Evolutionary conservation across 1,140 invertebrate genomes (phyloP).

Genomic region (Neodiprion pinetum): DNA sequence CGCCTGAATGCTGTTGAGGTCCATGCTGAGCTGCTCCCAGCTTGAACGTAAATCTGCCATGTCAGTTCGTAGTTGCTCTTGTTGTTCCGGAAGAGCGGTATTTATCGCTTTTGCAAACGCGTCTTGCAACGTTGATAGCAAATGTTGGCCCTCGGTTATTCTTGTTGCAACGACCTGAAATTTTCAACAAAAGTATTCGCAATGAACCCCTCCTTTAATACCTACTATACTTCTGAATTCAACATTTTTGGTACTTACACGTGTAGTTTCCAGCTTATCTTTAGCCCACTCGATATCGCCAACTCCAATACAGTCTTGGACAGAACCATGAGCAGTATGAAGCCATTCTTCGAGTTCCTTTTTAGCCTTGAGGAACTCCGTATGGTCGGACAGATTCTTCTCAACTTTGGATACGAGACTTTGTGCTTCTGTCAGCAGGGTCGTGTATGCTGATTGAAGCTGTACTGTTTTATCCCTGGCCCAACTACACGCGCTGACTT

Average conservation of each 20-base stretch:
- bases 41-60: slow-evolving; percentile 77
- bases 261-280: slow-evolving; percentile 83
- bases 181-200: slow-evolving; percentile 23
- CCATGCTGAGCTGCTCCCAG: slow-evolving; percentile 85
- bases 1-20: slow-evolving; percentile 78
- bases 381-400: slow-evolving; percentile 88
- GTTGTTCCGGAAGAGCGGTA: slow-evolving; percentile 79
- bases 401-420: slow-evolving; percentile 82
- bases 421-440: slow-evolving; percentile 78
- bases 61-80: slow-evolving; percentile 76
- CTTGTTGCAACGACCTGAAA: slow-evolving; percentile 70
- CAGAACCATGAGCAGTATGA: slow-evolving; percentile 74
- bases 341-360: slow-evolving; percentile 84
- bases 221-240: slow-evolving; percentile 11
- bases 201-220: slow-evolving; percentile 8
- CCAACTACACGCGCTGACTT: slow-evolving; percentile 81
- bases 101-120: slow-evolving; percentile 86
- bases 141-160: slow-evolving; percentile 86
- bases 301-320: slow-evolving; percentile 82
- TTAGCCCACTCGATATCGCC: slow-evolving; percentile 80
- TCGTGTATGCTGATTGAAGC: slow-evolving; percentile 81
- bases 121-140: slow-evolving; percentile 80
- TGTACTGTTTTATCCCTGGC: slow-evolving; percentile 87
- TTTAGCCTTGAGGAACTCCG: slow-evolving; percentile 86
- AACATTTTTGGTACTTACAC: slow-evolving; percentile 51